Conservation (phyloP, 2,113 vertebrate species). For the Rhabdornis inornatus region DNA sequence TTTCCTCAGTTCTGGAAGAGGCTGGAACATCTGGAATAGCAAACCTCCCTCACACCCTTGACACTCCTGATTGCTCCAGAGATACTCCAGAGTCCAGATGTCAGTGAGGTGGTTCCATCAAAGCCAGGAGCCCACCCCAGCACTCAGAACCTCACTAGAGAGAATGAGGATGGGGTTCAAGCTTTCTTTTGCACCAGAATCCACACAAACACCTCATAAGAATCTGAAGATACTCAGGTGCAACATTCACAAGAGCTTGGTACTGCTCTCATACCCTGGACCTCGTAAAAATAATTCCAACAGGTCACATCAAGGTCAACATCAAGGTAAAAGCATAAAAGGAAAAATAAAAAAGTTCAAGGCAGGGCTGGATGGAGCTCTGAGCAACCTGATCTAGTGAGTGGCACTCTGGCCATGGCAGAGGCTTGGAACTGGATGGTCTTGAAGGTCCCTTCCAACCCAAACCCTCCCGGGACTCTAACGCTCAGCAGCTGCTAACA, state of each 20-base stretch:
- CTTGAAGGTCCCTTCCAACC: neutral
- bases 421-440: neutral
- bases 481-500: neutral
- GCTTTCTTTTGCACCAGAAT: neutral
- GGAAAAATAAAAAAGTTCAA: neutral
- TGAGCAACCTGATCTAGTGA: neutral
- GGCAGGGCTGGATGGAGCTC: neutral
- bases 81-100: neutral
- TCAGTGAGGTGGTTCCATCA: rapidly evolving
- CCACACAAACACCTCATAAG: neutral
- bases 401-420: neutral
- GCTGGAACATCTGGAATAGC: neutral
- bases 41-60: neutral
- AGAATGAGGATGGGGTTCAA: neutral
- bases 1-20: neutral
- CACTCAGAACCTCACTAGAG: neutral
- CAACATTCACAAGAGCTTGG: neutral
- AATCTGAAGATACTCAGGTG: neutral
- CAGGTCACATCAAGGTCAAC: neutral
- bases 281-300: neutral
- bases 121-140: neutral
- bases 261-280: neutral
- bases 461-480: neutral
- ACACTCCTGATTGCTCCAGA: neutral
- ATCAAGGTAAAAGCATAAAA: neutral